Evolutionary conservation across 2,888 invertebrate species (phyloP).

Genomic region (Drosophila kuntzei): DNA sequence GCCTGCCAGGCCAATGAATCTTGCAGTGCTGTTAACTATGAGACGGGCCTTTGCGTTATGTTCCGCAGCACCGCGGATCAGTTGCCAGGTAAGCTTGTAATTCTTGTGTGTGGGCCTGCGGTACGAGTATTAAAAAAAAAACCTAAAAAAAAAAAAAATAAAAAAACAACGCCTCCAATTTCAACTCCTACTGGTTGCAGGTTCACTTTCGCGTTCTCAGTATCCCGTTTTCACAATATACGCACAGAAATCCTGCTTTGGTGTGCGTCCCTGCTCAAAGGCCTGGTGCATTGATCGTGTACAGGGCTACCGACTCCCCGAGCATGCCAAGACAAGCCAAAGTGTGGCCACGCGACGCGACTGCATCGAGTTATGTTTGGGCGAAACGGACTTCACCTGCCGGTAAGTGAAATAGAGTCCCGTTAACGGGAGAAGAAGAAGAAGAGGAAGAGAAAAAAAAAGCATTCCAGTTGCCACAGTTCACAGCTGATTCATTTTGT

Average conservation of each 20-base stretch:
- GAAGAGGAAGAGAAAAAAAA: neutral
- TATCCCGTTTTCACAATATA: slow-evolving; percentile 98
- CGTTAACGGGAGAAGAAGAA: slow-evolving; percentile 18
- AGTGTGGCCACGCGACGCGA: slow-evolving; percentile 92
- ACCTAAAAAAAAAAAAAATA: too few relatives aligned
- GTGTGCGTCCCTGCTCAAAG: slow-evolving; percentile 94
- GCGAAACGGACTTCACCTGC: slow-evolving; percentile 96
- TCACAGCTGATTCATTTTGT: slow-evolving; percentile 63
- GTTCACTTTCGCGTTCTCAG: slow-evolving; percentile 95
- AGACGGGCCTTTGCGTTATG: slow-evolving; percentile 96
- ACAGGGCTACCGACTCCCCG: slow-evolving; percentile 93
- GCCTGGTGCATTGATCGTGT: slow-evolving; percentile 98
- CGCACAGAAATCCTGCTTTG: slow-evolving; percentile 97
- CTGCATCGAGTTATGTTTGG: slow-evolving; percentile 95
- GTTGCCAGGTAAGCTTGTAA: slow-evolving; percentile 91
- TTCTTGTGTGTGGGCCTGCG: slow-evolving; percentile 39
- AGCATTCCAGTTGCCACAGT: slow-evolving; percentile 51
- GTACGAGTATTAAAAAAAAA: neutral
- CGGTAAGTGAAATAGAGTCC: slow-evolving; percentile 89
- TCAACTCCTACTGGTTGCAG: slow-evolving; percentile 87
- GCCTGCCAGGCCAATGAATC: slow-evolving; percentile 96
- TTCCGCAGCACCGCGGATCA: slow-evolving; percentile 93
- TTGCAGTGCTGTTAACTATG: slow-evolving; percentile 97
- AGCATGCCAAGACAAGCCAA: slow-evolving; percentile 91
- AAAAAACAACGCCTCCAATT: slow-evolving; percentile 11